Evolutionary conservation across 2,797 vertebrate genomes (phyloP), one percentile per base, ranked within the genome.

Genomic region (Syndactyla subalaris): DNA sequence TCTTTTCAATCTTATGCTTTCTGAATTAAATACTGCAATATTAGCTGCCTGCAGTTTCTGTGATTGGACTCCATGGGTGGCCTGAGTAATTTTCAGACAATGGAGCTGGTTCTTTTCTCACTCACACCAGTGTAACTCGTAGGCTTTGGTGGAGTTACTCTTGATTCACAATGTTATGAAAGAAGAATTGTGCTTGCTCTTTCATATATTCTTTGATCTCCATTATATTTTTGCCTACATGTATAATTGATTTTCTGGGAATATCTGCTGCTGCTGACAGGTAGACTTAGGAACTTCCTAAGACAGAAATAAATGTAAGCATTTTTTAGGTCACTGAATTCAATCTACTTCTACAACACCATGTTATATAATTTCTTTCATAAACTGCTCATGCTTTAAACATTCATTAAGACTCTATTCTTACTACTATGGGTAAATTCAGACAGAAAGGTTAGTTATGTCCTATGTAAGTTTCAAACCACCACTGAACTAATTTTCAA

Each of bases 51-150:
- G 39, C 83, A 78, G 85, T 87, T 95, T 57, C 79, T 88, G 85
- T 75, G 86, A 95, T 95, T 95, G 90, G 84, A 61, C 95, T 95
- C 86, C 59, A 92, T 43, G 83, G 85, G 94, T 93, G 90, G 93
- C 59, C 77, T 14, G 6, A 89, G 71, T 93, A 85, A 93, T 94
- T 95, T 93, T 85, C 58, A 84, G 88, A 86, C 77, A 86, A 57
- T 82, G 41, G 52, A 89, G 70, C 55, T 43, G 41, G 48, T 94
- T 93, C 85, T 92, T 96, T 95, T 92, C 67, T 96, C 75, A 54
- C 70, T 92, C 75, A 61, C 65, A 94, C 21, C 66, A 85, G 54
- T 92, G 65, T 88, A 95, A 89, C 78, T 88, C 67, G 2, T 65
- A 88, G 78, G 85, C 66, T 93, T 92, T 54, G 77, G 55, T 84